These are phyloP conservation scores for Cyrtonyx montezumae DNA, from an alignment of 2,113 vertebrate genomes.

Conservation along the genomic window DNA sequence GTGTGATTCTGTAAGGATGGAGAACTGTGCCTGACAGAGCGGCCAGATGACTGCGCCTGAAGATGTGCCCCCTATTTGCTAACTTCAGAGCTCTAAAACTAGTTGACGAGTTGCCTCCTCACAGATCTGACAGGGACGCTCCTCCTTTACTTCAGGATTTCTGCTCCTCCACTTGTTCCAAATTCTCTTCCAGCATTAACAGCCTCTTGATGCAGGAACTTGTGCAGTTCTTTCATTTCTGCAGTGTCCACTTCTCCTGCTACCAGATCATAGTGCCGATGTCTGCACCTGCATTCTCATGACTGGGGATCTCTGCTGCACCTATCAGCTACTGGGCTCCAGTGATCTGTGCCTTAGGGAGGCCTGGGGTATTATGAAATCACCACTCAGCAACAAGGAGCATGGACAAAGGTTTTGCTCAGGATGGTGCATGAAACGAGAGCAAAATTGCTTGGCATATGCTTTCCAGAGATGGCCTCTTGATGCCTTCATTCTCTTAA, in stretches of 20 bases:
- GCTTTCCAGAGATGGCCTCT: not conserved
- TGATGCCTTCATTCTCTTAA: not conserved
- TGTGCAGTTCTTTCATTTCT: not conserved
- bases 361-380: not conserved
- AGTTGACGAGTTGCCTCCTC: not conserved
- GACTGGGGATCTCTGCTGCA: not conserved
- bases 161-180: not conserved
- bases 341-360: not conserved
- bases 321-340: rapidly evolving
- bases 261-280: not conserved
- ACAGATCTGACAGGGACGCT: not conserved
- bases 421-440: not conserved
- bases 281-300: not conserved
- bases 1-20: not conserved
- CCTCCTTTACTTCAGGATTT: not conserved
- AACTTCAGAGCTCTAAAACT: not conserved
- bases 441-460: not conserved
- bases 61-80: not conserved
- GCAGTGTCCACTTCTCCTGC: not conserved
- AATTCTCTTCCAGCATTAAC: not conserved
- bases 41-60: not conserved
- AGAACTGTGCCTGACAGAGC: not conserved
- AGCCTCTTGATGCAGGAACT: not conserved
- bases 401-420: not conserved
- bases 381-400: not conserved